Evolutionary conservation across 2,888 invertebrate genomes (phyloP), one percentile per base, ranked within the genome.

Genomic region (Hyposoter didymator): DNA sequence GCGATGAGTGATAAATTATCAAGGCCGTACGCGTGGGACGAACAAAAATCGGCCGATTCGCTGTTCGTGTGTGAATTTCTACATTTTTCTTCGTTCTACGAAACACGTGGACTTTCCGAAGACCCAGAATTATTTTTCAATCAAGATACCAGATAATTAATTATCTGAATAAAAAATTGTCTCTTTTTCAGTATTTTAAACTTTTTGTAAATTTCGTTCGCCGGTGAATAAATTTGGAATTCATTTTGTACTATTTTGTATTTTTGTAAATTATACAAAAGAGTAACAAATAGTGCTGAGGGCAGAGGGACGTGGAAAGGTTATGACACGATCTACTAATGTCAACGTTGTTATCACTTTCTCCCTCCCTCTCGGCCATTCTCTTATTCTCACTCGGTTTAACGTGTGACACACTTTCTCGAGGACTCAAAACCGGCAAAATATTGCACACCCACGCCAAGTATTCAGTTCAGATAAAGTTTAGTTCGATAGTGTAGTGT

Each of bases 381-480:
- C 59, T 45, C 35, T n/a, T 10, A 28, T 14, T 47, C 62, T 75
- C 17, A 35, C 55, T 39, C 55, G 28, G 22, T 45, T 28, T 10
- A 47, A 17, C 78, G 82, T 70, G 70, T 82, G 85, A 85, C 85
- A 85, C 79, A 85, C 85, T 85, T 85, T 85, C 78, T 69, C 84
- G 84, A 78, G 78, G 74, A 64, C 64, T 55, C 62, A 69, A 79
- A 70, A 79, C 39, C 45, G 45, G 80, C 47, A 85, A 84, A 84
- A 91, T 74, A 81, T 90, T 90, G 59, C 90, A 89, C 82, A 62
- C 89, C 22, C 85, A 74, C 66, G 62, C 81, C 66, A 79, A 64
- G 28, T 84, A 69, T 69, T 52, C 84, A 67, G 39, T 72, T 47
- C 17, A 80, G 47, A 87, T 79, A 70, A 74, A 82, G 72, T 79